Base-by-base conservation (phyloP, 2,113 vertebrate species). In the Vidua macroura region DNA sequence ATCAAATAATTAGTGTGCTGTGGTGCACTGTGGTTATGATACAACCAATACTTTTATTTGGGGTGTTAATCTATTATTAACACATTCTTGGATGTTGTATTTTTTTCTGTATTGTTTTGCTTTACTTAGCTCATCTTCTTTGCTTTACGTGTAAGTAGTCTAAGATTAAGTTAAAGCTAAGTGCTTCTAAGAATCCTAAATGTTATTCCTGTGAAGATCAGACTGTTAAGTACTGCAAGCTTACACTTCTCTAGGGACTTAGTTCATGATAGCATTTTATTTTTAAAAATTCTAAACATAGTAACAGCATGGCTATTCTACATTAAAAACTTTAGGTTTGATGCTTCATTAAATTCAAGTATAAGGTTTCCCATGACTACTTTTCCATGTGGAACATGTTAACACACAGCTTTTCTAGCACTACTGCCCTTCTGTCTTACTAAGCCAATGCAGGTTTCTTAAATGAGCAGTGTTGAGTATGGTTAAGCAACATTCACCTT, bases 41-140 rank as follows among this genome's bases (percentile, higher is more conserved):
- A 16, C 14, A 49, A 51, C 64, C 11, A 22, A 0, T 83, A 7
- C 4, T 81, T 78, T 43, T 33, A 55, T 35, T 68, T 92, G 16
- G 18, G 27, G 41, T 23, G 18, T 73, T 63, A 64, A 21, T 82
- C 23, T 46, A 5, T 49, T 90, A 21, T 23, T 37, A 69, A 58
- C 3, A 7, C 7, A 3, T 35, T 46, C 25, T 63, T 77, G 3
- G 70, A 7, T 35, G 24, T 11, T 58, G 23, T 49, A 11, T 19
- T 12, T 37, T 77, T 69, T 43, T 10, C n/a, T 56, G 7, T 28
- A 46, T 55, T 63, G 52, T 83, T 92, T 89, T 88, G 68, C 79
- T 94, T 94, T 95, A 86, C 85, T 94, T 94, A 94, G 72, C 79
- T 96, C 60, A 95, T 94, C 90, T 94, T 90, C 87, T 92, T 96